Evolutionary conservation across 2,888 invertebrate genomes (phyloP), one percentile per base, ranked within the genome.

Genomic region (Hyles lineata): DNA sequence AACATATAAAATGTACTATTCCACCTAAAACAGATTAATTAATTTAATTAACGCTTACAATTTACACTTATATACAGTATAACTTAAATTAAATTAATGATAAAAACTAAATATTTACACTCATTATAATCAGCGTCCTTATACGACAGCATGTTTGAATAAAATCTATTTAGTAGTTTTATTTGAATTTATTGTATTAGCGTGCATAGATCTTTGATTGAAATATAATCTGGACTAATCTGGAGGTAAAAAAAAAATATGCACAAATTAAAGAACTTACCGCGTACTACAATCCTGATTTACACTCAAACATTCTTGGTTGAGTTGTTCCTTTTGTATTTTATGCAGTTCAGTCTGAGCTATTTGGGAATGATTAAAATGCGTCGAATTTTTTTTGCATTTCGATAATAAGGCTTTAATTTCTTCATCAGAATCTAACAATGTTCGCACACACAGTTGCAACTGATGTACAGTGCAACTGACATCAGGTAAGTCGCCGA

Each of bases 271-370:
- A 63, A 75, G 58, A 70, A 77, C 73, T 73, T 74, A 78, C 76
- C 75, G 69, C 63, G 75, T 75, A 76, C 63, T 76, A 75, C 75
- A 75, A 43, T 75, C 77, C 73, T 76, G 75, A 63, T 73, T 58
- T 35, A 77, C 74, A 73, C 70, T 50, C 59, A 76, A 72, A 72
- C 21, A 25, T 72, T 73, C 59, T 75, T 78, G 80, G 76, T 78
- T 76, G 60, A 78, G 77, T 74, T 78, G 77, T 72, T 77, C 78
- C 72, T 74, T 79, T 80, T 81, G 80, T 74, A 81, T 78, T 79
- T 80, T 80, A 69, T 74, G 70, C 72, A 79, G 76, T 75, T 78
- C 78, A 62, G 71, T 73, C 70, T 72, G 81, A 72, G 80, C 78
- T 60, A 76, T 75, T 74, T 76, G 75, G 58, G 80, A 79, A 74